Base-by-base conservation (phyloP, 2,113 vertebrate species). In the Kryptolebias marmoratus region DNA sequence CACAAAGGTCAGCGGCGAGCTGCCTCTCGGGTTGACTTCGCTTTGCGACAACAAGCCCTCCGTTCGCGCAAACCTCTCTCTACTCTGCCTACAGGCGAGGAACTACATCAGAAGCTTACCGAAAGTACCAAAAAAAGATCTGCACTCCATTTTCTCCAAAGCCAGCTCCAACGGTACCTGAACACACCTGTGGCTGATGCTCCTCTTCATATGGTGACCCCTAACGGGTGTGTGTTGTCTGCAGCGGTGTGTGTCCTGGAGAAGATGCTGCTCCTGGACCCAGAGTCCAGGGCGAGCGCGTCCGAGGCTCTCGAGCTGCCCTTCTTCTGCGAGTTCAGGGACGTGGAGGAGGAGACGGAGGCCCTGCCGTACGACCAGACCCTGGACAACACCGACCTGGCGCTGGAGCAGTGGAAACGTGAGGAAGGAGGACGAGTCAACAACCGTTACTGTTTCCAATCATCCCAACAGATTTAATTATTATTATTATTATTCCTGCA, bases 361-460 rank as follows among this genome's bases (percentile, higher is more conserved):
- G 96, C 95, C 18, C 95, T 94, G 84, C 96, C 95, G 8, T 98
- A 99, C 0, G 97, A 99, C 0, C 96, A 98, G 84, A 96, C 96
- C 1, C 95, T 95, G 77, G 97, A 98, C 73, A 96, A 97, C 53
- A 85, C 95, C 22, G 96, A 98, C 81, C 94, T 96, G 81, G 94
- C 94, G 0, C 88, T 98, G 83, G 96, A 98, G 1, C 96, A 97
- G 79, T 98, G 97, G 97, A 98, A 96, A 88, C 70, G 97, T 98
- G 92, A 94, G 78, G 30, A 15, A 36, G 13, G 9, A 52, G 11
- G n/a, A 36, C 3, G 7, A 36, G 7, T 4, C 3, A 36, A 42
- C 39, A 42, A 10, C 39, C 10, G 5, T 42, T 42, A 42, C 39
- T 1, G 39, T 42, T 42, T 36, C 10, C 5, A 10, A 42, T 42